These are phyloP conservation scores for Chelidonichthys spinosus DNA, from an alignment of 2,797 vertebrate genomes.

Conservation along the genomic window DNA sequence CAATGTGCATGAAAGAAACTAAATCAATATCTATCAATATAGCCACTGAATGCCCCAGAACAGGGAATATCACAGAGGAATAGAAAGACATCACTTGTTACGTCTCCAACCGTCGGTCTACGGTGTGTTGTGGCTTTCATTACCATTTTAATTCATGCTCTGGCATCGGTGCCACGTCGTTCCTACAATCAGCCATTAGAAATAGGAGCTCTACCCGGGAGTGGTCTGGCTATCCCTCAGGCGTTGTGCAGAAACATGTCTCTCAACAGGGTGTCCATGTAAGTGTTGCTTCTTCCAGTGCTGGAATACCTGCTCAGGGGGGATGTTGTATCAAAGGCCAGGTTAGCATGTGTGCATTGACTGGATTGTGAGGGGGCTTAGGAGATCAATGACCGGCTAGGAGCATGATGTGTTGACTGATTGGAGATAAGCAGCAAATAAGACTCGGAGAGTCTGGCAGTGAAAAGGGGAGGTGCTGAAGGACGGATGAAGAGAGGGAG, in stretches of 20 bases:
- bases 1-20: neutral
- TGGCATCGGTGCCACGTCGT: slow-evolving; percentile 1
- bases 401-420: slow-evolving; percentile 69
- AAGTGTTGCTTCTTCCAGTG: slow-evolving; percentile 16
- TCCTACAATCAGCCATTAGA: neutral
- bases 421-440: slow-evolving; percentile 70
- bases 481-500: slow-evolving; percentile 5
- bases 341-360: slow-evolving; percentile 72
- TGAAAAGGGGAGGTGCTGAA: slow-evolving; percentile 12
- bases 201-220: slow-evolving; percentile 3
- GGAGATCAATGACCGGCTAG: slow-evolving; percentile 65
- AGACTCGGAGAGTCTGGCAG: slow-evolving; percentile 25
- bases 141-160: slow-evolving; percentile 7
- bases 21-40: slow-evolving; percentile 24
- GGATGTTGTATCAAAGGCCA: slow-evolving; percentile 60
- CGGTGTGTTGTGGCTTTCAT: neutral
- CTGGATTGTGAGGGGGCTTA: slow-evolving; percentile 74
- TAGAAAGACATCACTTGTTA: slow-evolving; percentile 7
- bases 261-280: slow-evolving; percentile 42
- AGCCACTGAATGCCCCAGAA: slow-evolving; percentile 7
- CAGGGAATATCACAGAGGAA: neutral
- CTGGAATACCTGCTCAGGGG: slow-evolving; percentile 36
- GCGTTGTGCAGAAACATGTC: slow-evolving; percentile 7
- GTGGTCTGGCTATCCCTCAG: slow-evolving; percentile 10
- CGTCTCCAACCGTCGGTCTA: neutral